Evolutionary conservation across 1,140 invertebrate species (phyloP), one percentile per base, ranked within the genome.

Genomic region (Cydia splendana): DNA sequence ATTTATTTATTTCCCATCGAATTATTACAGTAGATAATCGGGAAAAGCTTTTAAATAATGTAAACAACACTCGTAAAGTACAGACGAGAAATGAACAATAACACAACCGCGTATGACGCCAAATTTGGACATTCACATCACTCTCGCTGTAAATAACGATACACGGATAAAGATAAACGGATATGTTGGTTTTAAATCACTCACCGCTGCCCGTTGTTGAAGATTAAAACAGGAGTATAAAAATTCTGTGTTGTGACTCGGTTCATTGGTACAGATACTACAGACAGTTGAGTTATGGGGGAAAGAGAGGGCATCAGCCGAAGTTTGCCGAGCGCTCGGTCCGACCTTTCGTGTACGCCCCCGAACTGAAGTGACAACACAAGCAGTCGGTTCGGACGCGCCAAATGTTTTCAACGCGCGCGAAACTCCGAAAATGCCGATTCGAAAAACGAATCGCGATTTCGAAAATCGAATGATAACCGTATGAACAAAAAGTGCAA

Each of bases 321-420:
- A 89, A 87, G 83, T 80, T 79, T 82, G 84, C 88, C 86, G 90
- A 88, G 71, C 74, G 76, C 13, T 62, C 85, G 75, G 88, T 81
- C 85, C 88, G 87, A 81, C 45, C 88, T 86, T 85, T 84, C 77
- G 82, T 80, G 78, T 74, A 84, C 88, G 88, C 88, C 88, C 82
- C 82, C 82, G 81, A 91, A 88, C 81, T 79, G 76, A 83, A 79
- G 67, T 88, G 84, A 86, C 88, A 77, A 51, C 80, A 67, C 81
- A 48, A 87, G 87, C 87, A 90, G 85, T 90, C 86, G 87, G 86
- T 86, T 83, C 77, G 84, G 80, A 84, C 83, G 88, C 88, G 88
- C 85, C 84, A 81, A 78, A 84, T 85, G 87, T 85, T 83, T 78
- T 80, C 82, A 82, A 87, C 87, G 88, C 82, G 86, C 83, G 87